Percentiles rank a stretch among this genome's conserved stretches.
phyloP scores from a whole-genome alignment of 2,888 invertebrate species.

The Oligia fasciuncula region DNA sequence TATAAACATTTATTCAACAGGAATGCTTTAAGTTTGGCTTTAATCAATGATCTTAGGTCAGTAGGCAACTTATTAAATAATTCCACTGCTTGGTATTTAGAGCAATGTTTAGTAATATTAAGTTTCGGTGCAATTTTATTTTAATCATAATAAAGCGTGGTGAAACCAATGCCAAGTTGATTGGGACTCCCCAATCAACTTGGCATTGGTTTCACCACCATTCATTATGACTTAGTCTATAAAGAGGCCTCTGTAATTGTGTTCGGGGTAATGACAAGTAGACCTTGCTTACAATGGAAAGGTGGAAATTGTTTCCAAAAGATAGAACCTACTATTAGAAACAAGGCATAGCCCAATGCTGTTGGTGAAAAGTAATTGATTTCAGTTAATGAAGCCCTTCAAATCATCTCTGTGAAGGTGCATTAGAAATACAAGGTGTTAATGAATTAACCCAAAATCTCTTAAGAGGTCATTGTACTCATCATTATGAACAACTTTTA shows the following conservation, averaged over 20 bases:
- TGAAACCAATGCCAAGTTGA: no score
- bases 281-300: not conserved
- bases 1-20: no score
- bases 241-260: not conserved
- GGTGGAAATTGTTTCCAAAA: not conserved
- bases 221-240: not conserved
- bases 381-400: not conserved
- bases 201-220: not conserved
- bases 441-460: no score
- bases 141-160: no score
- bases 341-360: not conserved
- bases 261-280: not conserved
- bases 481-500: no score
- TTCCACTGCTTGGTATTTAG: no score
- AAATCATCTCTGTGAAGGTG: not conserved
- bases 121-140: no score
- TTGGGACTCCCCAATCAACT: not conserved
- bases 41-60: no score
- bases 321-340: not conserved
- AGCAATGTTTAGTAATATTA: no score
- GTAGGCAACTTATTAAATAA: no score
- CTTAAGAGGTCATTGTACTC: no score
- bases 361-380: not conserved
- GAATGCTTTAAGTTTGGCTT: no score
- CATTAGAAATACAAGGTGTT: not conserved